A percentile compares a stretch with the other conserved stretches of the same genome.
Evolutionary conservation across 2,888 invertebrate genomes (phyloP).

Genomic region (Apomyelois bistriatella): DNA sequence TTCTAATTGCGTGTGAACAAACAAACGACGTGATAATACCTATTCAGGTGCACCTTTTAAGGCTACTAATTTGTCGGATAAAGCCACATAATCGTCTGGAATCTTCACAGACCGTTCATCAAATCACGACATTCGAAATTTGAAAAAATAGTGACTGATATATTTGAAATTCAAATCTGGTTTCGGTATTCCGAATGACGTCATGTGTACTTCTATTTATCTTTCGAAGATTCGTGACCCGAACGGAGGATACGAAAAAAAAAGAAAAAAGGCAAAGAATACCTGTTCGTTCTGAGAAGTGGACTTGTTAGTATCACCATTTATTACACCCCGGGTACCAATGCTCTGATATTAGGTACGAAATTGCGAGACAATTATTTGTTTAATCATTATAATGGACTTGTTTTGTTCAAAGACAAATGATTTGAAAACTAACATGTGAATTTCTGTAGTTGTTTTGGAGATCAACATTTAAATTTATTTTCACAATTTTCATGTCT

Average conservation of each 20-base stretch:
- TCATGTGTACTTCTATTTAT: constrained; percentile 59
- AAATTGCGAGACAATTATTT: constrained; percentile 49
- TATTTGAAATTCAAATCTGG: constrained; percentile 2
- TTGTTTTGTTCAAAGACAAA: constrained; percentile 12
- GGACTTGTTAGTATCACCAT: constrained; percentile 68
- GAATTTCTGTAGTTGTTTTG: not conserved
- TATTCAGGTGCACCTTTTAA: constrained; percentile 41
- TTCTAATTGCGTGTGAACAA: constrained; percentile 75
- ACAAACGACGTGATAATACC: constrained; percentile 67
- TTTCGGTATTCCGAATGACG: constrained; percentile 40
- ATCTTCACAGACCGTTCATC: not conserved
- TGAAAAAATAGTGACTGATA: not conserved
- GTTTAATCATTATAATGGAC: constrained; percentile 25
- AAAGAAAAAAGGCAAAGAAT: constrained; percentile 39
- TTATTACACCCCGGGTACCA: constrained; percentile 66
- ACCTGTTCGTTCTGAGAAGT: constrained; percentile 61
- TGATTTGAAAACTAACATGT: not conserved
- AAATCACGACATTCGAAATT: not conserved
- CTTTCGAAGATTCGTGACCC: constrained; percentile 65
- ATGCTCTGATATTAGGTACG: constrained; percentile 31
- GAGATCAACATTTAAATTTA: no score
- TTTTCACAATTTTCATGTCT: no score
- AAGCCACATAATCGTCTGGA: constrained; percentile 8
- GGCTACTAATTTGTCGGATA: constrained; percentile 23
- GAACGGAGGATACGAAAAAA: constrained; percentile 41